Conservation (phyloP, 1,140 invertebrate species). For the Diprion similis region DNA sequence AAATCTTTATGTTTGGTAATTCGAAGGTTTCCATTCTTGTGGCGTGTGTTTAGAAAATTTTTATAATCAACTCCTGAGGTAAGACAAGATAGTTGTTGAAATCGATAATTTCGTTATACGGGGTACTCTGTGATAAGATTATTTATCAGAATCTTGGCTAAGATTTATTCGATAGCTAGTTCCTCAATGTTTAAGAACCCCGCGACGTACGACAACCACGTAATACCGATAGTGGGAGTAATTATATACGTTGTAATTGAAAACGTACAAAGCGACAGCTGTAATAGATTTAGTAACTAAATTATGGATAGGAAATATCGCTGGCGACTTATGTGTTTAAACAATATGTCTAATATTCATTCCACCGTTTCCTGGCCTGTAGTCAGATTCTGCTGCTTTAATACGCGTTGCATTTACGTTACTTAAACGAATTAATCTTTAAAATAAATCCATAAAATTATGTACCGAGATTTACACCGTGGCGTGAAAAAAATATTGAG, state of each 20-base stretch:
- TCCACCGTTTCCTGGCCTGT: slow-evolving; percentile 40
- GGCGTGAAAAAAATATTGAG: background rate
- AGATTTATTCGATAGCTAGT: background rate
- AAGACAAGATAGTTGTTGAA: too few relatives aligned
- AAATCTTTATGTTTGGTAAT: too few relatives aligned
- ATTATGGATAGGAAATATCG: slow-evolving; percentile 46
- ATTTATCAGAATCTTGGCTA: background rate
- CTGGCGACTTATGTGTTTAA: slow-evolving; percentile 53
- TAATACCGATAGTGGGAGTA: background rate
- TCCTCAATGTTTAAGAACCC: background rate
- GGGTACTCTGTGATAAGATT: too few relatives aligned
- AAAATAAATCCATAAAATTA: background rate
- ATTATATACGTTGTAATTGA: slow-evolving; percentile 11
- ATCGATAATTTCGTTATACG: too few relatives aligned
- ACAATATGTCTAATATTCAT: slow-evolving; percentile 49
- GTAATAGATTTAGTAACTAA: slow-evolving; percentile 38
- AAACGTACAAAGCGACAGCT: slow-evolving; percentile 30
- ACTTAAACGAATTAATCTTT: slow-evolving; percentile 42
- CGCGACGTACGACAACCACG: background rate
- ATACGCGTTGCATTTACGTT: slow-evolving; percentile 41
- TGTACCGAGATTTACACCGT: background rate
- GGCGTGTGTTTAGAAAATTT: too few relatives aligned
- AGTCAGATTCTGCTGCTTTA: slow-evolving; percentile 33
- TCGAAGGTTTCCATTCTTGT: too few relatives aligned
- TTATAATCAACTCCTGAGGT: too few relatives aligned